Evolutionary conservation across 2,797 vertebrate species (phyloP).

Genomic region (Takifugu rubripes): DNA sequence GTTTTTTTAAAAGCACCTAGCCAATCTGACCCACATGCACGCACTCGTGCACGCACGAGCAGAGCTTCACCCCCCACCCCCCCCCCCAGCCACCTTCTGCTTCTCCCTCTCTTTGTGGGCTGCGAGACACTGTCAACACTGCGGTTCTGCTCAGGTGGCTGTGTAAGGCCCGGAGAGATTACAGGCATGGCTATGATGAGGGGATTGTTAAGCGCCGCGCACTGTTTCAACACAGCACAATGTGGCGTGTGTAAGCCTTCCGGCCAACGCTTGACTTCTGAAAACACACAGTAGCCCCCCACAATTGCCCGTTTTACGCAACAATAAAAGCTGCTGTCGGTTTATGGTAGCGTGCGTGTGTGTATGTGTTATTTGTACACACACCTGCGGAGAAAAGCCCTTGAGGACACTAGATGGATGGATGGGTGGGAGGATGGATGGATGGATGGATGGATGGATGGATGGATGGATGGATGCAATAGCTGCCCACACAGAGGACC

Average conservation of each 20-base stretch:
- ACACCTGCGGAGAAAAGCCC: constrained; percentile 31
- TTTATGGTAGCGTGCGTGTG: constrained; percentile 18
- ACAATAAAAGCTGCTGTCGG: constrained; percentile 51
- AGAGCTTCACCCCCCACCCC: neutral
- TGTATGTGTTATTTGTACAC: constrained; percentile 25
- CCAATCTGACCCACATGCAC: neutral
- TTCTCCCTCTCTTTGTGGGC: constrained; percentile 37
- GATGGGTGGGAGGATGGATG: no score
- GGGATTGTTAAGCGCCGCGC: constrained; percentile 74
- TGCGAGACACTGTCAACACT: constrained; percentile 71
- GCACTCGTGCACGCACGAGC: neutral
- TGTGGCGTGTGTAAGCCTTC: constrained; percentile 73
- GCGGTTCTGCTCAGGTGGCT: constrained; percentile 69
- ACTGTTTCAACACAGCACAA: constrained; percentile 76
- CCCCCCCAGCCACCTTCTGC: no score
- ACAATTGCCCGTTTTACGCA: constrained; percentile 64
- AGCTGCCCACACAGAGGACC: no score
- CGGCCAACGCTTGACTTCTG: constrained; percentile 72
- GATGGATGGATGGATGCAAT: no score
- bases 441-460: no score
- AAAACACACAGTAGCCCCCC: constrained; percentile 64
- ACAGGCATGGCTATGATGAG: constrained; percentile 72
- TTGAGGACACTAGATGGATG: no score
- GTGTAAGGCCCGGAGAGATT: constrained; percentile 68
- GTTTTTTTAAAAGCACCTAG: neutral